Evolutionary conservation across 1,140 invertebrate species (phyloP).

Genomic region (Hesperophylax magnus): DNA sequence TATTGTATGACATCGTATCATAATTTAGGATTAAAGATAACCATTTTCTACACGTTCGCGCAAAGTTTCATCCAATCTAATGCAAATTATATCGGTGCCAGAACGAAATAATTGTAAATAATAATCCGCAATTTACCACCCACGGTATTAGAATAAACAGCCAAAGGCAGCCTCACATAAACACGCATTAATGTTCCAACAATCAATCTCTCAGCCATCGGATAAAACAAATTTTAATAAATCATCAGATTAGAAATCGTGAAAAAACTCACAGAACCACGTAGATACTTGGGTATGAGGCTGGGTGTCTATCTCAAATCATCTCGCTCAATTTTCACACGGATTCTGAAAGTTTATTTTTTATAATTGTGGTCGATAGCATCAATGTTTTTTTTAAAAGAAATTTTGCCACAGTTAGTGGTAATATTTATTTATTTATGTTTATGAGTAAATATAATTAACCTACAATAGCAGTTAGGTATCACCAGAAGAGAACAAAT

Average conservation of each 20-base stretch:
- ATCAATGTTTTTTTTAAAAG: too few relatives aligned
- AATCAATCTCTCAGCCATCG: slow-evolving; percentile 30
- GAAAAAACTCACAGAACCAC: not conserved
- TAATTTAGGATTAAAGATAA: too few relatives aligned
- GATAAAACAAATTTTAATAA: slow-evolving; percentile 32
- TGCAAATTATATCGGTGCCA: too few relatives aligned
- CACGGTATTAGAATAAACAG: slow-evolving; percentile 21
- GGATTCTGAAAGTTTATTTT: too few relatives aligned
- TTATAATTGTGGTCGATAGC: too few relatives aligned
- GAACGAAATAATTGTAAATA: not conserved
- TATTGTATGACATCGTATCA: too few relatives aligned
- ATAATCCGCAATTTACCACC: slow-evolving; percentile 19
- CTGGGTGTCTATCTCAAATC: not conserved
- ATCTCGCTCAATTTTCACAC: not conserved
- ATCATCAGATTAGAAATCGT: slow-evolving; percentile 24
- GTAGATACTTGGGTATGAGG: too few relatives aligned
- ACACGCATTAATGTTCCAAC: not conserved
- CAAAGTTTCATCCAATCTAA: too few relatives aligned
- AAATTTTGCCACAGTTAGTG: not conserved
- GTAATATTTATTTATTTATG: not conserved
- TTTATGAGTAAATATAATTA: not conserved
- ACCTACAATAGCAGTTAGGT: too few relatives aligned
- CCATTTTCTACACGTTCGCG: too few relatives aligned
- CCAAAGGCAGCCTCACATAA: not conserved
- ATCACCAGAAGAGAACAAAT: too few relatives aligned